phyloP scores from a whole-genome alignment of 92 coral and sea anemone species.

The Epizoanthus scotinus region DNA sequence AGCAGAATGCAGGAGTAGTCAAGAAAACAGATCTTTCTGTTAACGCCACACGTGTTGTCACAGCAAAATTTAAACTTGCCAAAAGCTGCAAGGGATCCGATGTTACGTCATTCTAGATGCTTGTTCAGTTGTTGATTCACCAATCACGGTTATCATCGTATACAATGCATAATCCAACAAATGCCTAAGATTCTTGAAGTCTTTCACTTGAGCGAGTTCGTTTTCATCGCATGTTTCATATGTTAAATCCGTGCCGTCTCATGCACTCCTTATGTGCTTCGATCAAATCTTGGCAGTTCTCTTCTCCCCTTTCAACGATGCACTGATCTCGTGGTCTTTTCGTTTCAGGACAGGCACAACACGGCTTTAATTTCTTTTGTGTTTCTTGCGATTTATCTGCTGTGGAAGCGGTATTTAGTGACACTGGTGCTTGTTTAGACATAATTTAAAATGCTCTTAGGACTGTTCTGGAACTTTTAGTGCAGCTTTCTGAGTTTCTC shows the following conservation, averaged over 20 bases:
- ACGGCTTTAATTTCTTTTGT: slow-evolving; percentile 81
- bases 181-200: not conserved
- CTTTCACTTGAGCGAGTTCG: not conserved
- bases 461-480: no score
- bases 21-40: not conserved
- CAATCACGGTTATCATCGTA: no score
- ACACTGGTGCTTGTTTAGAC: slow-evolving; percentile 32
- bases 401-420: slow-evolving; percentile 18
- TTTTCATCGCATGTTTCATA: slow-evolving; percentile 22
- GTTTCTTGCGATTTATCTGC: slow-evolving; percentile 73
- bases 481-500: no score
- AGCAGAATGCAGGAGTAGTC: not conserved
- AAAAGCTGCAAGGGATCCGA: not conserved
- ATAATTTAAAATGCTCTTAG: not conserved
- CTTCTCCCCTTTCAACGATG: slow-evolving; percentile 93
- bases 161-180: no score
- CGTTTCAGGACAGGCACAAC: slow-evolving; percentile 99
- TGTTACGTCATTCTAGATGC: not conserved
- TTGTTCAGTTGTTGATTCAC: no score
- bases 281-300: slow-evolving; percentile 80
- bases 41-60: no score
- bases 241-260: slow-evolving; percentile 91
- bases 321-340: slow-evolving; percentile 90
- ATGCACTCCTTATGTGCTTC: slow-evolving; percentile 96
- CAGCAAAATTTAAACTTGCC: no score